A percentile compares a stretch with the other conserved stretches of the same genome.
Conservation (phyloP, 2,113 vertebrate genomes). For the Fregata magnificens region DNA sequence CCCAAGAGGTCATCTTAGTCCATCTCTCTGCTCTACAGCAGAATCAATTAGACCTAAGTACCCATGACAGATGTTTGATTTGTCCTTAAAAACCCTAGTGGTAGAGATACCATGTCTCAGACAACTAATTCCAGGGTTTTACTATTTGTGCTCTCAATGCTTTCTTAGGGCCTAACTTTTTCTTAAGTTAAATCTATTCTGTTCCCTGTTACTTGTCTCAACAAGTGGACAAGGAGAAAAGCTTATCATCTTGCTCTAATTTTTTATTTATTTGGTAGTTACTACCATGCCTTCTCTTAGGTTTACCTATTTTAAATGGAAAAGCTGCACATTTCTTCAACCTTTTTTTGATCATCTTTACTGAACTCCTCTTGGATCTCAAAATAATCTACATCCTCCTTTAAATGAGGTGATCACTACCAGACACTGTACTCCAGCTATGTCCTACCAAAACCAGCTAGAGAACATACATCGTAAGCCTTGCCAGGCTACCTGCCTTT, state of each 20-base stretch:
- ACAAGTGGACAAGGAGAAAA: neutral
- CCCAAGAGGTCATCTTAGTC: neutral
- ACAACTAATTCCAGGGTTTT: neutral
- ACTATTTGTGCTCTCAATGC: neutral
- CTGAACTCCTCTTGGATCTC: neutral
- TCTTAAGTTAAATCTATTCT: neutral
- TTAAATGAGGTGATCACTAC: neutral
- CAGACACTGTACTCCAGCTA: neutral
- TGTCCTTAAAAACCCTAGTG: slow-evolving; percentile 21
- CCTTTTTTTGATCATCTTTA: neutral
- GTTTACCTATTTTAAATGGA: neutral
- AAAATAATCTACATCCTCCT: neutral
- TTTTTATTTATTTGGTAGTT: neutral
- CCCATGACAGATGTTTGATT: slow-evolving; percentile 26
- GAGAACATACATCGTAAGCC: neutral
- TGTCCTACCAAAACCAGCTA: neutral
- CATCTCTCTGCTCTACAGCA: neutral
- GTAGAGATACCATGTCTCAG: neutral
- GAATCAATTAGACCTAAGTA: slow-evolving; percentile 21
- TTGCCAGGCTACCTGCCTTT: neutral
- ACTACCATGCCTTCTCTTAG: neutral
- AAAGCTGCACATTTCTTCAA: neutral
- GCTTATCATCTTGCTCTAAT: neutral
- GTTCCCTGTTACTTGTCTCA: neutral
- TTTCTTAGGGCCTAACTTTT: neutral